Conservation (phyloP, 1,140 invertebrate genomes). For the Parapsyche elsis region DNA sequence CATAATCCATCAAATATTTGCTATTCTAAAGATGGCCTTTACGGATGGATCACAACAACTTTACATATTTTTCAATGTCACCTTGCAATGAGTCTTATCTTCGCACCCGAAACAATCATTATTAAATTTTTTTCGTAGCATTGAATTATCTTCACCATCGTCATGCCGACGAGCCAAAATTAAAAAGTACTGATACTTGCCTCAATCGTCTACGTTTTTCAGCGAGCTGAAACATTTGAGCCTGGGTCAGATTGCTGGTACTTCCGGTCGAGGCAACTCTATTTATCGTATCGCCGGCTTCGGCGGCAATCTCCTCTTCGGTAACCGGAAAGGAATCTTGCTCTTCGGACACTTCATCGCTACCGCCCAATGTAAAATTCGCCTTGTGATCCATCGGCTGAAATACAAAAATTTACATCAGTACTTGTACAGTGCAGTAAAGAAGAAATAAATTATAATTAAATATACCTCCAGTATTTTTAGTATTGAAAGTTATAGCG, state of each 20-base stretch:
- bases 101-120: no score
- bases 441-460: not conserved
- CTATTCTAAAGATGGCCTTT: no score
- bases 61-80: not conserved
- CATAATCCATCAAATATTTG: no score
- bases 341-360: constrained; percentile 59
- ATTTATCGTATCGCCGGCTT: constrained; percentile 55
- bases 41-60: no score
- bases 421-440: not conserved
- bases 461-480: no score
- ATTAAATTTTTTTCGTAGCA: no score
- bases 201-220: constrained; percentile 62
- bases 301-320: constrained; percentile 56
- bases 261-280: constrained; percentile 59
- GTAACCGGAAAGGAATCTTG: constrained; percentile 58
- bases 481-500: no score
- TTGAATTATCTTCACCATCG: no score
- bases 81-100: not conserved
- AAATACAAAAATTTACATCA: not conserved
- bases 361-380: constrained; percentile 61
- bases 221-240: constrained; percentile 62
- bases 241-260: constrained; percentile 59
- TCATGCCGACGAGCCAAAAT: not conserved
- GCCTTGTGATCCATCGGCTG: constrained; percentile 43
- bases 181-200: constrained; percentile 55